Evolutionary conservation across 2,888 invertebrate genomes (phyloP), one percentile per base, ranked within the genome.

Genomic region (Temnothorax ravouxi): DNA sequence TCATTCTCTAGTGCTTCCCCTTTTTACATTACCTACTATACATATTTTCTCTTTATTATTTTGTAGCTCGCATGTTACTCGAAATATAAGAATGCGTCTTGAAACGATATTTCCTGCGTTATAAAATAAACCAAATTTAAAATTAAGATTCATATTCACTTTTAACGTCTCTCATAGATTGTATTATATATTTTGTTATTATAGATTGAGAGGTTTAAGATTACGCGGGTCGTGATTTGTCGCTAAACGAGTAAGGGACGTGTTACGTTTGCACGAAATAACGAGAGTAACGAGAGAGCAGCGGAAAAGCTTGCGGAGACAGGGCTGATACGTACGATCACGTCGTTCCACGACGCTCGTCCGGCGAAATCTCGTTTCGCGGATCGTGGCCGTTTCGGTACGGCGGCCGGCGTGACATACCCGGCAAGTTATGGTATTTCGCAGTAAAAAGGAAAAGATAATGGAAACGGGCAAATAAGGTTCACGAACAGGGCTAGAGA

Each of bases 281-380:
- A 77, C 54, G 76, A 76, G 76, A 76, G 52, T 66, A 79, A 79
- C 34, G 72, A 80, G 79, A 50, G 25, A 72, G n/a, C 59, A 47
- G 59, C 71, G 13, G 72, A 18, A 38, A 71, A 79, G 79, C 79
- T 79, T 71, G 79, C 72, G 47, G 72, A 79, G 67, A 77, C 54
- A 56, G 52, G 25, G 34, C 59, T 71, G 79, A 79, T 79, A 79
- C 59, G 59, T 79, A 54, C 34, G 50, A 18, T 69, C 71, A 54
- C n/a, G 69, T 61, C 77, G 87, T 88, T 88, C 52, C 81, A 81
- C 66, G 75, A 71, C 82, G 71, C 76, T 82, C 76, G 77, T 81
- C 62, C 79, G 61, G 50, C 56, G 72, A 92, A 93, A 94, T 93
- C 93, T 93, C 92, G 92, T 93, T 93, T 93, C 92, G 91, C 93